Evolutionary conservation across 2,113 vertebrate species (phyloP).

Genomic region (Phyllostomus hastatus): DNA sequence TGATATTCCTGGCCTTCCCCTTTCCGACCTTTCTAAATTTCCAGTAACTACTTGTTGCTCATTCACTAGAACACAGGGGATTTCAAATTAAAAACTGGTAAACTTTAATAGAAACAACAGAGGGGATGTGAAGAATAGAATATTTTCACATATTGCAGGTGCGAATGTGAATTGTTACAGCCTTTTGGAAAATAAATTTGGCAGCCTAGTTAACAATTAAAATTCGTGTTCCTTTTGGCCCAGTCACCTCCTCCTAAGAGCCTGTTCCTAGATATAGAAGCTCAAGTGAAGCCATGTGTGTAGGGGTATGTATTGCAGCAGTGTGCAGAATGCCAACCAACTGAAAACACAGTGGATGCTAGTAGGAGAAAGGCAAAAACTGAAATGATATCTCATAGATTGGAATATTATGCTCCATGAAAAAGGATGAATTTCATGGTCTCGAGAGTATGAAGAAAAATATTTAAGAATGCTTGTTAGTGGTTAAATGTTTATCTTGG

Average conservation of each 20-base stretch:
- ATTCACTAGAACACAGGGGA: not conserved
- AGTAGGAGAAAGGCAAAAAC: not conserved
- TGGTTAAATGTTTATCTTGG: conserved; percentile 41
- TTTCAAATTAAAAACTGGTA: not conserved
- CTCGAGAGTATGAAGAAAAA: conserved; percentile 18
- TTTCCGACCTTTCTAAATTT: not conserved
- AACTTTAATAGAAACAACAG: not conserved
- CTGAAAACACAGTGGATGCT: not conserved
- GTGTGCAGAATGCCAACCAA: not conserved
- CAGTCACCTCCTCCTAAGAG: not conserved
- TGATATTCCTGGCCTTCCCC: not conserved
- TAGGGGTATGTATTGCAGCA: not conserved
- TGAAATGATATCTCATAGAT: not conserved
- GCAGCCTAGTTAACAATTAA: conserved; percentile 32
- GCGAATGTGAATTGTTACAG: conserved; percentile 21
- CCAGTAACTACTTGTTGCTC: not conserved
- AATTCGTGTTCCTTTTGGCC: conserved; percentile 23
- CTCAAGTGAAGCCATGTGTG: conserved; percentile 25
- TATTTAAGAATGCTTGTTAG: conserved; percentile 81
- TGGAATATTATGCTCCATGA: not conserved
- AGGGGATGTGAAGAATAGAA: not conserved
- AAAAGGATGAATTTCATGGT: not conserved
- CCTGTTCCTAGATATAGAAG: conserved; percentile 45
- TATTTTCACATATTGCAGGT: not conserved
- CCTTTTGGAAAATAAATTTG: conserved; percentile 32